Base-by-base conservation (phyloP, 2,797 vertebrate genomes). In the Notamacropus eugenii region DNA sequence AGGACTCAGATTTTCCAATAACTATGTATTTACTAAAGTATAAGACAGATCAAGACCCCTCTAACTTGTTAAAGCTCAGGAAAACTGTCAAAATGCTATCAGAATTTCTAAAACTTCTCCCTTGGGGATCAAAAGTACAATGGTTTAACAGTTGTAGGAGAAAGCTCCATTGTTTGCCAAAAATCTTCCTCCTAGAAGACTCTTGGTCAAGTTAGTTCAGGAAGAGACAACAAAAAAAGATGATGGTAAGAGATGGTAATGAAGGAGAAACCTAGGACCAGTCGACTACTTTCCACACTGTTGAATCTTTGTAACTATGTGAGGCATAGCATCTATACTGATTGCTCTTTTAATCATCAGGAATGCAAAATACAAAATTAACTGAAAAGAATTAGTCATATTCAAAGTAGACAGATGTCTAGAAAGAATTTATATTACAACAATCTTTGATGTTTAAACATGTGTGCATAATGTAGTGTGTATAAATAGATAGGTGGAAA, bases 1-100 rank as follows among this genome's bases (percentile, higher is more conserved):
- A 95, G 27, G 90, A 9, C 92, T 95, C 93, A 57, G 91, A 94
- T 93, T 93, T 96, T 91, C 92, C 13, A 52, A 56, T 90, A 93
- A 92, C 87, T 54, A 28, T 54, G 24, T 58, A 95, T 95, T 93
- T 87, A 90, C 91, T 92, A 93, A 94, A 90, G 24, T 31, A 82
- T 82, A 11, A 55, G 12, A 67, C 58, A 59, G 12, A 74, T 94
- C n/a, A 52, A 82, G 8, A 74, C 54, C 95, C 92, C 95, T 52
- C 16, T 55, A 94, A 96, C 19, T 82, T 82, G 74, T 27, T 46
- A 82, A 46, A 46, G 40, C 19, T 82, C 2, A 3, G 40, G 6
- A 82, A 82, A 82, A 24, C 40, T 8, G 58, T 6, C 90, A 94
- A 62, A 9, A 50, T 14, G 29, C 56, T 57, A 28, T 46, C 67